Conservation (phyloP, 2,797 vertebrate species). For the Discoglossus pictus region DNA sequence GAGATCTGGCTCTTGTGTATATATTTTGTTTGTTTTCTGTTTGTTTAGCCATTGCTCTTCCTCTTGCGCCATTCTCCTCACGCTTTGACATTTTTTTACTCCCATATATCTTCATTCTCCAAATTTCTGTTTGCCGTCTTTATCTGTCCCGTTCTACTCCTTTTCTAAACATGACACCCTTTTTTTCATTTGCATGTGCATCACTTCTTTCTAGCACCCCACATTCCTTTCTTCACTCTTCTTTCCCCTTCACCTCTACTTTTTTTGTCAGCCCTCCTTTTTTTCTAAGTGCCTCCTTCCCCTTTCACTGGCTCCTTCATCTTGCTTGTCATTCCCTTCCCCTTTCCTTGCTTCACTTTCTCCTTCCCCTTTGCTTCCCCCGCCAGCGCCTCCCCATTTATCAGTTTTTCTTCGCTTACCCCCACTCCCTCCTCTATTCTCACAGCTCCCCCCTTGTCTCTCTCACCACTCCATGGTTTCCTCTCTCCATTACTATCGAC, state of each 20-base stretch:
- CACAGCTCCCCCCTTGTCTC: slow-evolving; percentile 38
- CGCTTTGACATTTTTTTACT: no score
- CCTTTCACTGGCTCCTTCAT: slow-evolving; percentile 33
- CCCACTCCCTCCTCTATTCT: rapidly evolving
- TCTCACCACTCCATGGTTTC: slow-evolving; percentile 4
- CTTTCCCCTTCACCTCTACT: slow-evolving; percentile 7
- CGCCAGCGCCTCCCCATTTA: neutral
- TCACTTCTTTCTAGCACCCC: neutral
- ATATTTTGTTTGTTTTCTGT: no score
- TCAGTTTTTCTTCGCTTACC: no score
- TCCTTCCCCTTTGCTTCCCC: slow-evolving; percentile 32
- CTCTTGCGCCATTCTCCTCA: no score
- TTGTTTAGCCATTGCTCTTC: no score
- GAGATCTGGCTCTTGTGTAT: no score
- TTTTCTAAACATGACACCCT: no score
- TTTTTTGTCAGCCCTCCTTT: slow-evolving; percentile 25
- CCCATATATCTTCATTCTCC: no score
- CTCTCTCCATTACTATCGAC: neutral
- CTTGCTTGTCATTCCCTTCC: neutral
- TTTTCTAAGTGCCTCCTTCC: slow-evolving; percentile 2
- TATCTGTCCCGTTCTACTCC: no score
- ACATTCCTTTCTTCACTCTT: slow-evolving; percentile 45
- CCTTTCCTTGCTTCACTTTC: slow-evolving; percentile 55
- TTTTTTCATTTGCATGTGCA: no score
- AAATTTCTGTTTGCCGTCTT: no score